Base-by-base conservation (phyloP, 1,140 invertebrate genomes). In the Caenorhabditis briggsae region DNA sequence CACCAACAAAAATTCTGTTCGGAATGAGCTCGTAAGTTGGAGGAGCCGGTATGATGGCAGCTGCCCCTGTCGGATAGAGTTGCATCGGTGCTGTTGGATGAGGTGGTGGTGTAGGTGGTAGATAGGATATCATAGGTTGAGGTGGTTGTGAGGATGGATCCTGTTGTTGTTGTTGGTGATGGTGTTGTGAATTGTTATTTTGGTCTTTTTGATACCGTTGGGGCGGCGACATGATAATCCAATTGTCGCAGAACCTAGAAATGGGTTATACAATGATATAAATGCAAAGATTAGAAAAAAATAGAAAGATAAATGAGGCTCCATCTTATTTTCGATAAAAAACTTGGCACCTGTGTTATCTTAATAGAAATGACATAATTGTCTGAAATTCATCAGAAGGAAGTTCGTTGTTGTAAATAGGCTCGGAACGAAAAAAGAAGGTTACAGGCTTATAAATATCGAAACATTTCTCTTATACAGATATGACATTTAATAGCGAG, bases 1-100 rank as follows among this genome's bases (percentile, higher is more conserved):
- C 86, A 41, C 86, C 86, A 23, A 87, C 86, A 48, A 87, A 87
- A 50, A 87, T 82, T 5, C 86, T 82, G 33, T 87, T 70, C 23
- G 82, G 82, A 61, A 87, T 85, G 0, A 87, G 74, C 33, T 87
- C 86, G 46, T 87, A 87, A 0, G 86, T 53, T 8, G 86, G 86
- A 18, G 55, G 82, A 7, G 86, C 53, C 11, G 86, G 70, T 50
- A 78, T 78, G 18, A 78, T 48, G 11, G 70, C 70, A 11, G 70
- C 70, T 2, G 70, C 70, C 23, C 70, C 70, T 0, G 70, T 78
- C 18, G 70, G 70, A 23, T 78, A 78, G 8, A 78, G 70, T 11
- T 6, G 70, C 11, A 78, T 53, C n/a, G 70, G 70, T 25, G 70
- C 53, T 7, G 70, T 43, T 50, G 70, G 70, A 50, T 18, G 9